Percentiles rank a stretch among this genome's conserved stretches.
Conservation (phyloP, 2,797 vertebrate genomes). For the Knipowitschia caucasica region DNA sequence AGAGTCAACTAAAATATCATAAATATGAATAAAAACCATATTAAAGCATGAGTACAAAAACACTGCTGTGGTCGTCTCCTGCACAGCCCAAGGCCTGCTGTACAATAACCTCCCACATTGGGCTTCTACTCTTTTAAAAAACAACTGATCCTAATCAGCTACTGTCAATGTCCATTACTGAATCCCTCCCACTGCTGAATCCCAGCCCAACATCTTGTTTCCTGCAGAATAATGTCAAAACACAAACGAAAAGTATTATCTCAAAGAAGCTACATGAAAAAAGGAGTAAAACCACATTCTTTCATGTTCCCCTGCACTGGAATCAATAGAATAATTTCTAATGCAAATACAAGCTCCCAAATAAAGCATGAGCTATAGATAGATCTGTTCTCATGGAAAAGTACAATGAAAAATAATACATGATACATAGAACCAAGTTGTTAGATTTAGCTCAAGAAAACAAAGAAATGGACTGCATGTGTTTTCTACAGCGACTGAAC, state of each 20-base stretch:
- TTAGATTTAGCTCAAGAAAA: no score
- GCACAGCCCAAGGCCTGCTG: conserved; percentile 8
- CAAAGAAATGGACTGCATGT: no score
- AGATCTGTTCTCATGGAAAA: no score
- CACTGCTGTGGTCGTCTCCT: conserved; percentile 4
- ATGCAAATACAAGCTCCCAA: conserved; percentile 1
- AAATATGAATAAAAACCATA: background rate
- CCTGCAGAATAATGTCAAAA: conserved; percentile 52
- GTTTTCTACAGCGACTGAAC: no score
- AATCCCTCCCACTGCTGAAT: conserved; percentile 40
- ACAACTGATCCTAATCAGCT: conserved; percentile 54
- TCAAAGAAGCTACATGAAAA: conserved; percentile 38
- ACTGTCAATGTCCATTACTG: conserved; percentile 41
- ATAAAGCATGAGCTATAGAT: no score
- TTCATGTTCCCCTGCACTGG: conserved; percentile 15
- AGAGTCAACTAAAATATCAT: background rate
- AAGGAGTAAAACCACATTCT: conserved; percentile 34
- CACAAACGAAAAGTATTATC: conserved; percentile 38
- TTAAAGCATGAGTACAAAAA: background rate
- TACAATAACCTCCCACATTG: conserved; percentile 29
- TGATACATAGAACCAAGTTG: background rate
- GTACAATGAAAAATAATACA: no score
- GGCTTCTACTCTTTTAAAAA: conserved; percentile 23
- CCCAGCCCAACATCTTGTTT: conserved; percentile 52
- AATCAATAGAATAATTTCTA: conserved; percentile 1